Percentiles rank a stretch among this genome's conserved stretches.
Conservation (phyloP, 2,888 invertebrate genomes). For the Ctenicera cuprea region DNA sequence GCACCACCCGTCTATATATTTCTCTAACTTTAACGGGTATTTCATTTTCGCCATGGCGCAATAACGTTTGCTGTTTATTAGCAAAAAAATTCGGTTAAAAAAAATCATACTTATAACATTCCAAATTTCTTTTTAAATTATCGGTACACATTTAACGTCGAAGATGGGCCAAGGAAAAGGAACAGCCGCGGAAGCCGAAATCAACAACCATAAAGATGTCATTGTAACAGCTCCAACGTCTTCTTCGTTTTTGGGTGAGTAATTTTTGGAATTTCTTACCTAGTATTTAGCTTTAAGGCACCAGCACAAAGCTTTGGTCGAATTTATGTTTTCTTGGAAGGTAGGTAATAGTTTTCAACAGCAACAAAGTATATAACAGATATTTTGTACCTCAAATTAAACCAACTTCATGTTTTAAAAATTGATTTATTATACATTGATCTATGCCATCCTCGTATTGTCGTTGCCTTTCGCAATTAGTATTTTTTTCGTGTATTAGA, state of each 20-base stretch:
- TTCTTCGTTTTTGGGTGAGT: constrained; percentile 19
- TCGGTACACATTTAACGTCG: neutral
- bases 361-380: too few relatives aligned
- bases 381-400: too few relatives aligned
- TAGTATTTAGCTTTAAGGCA: neutral
- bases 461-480: too few relatives aligned
- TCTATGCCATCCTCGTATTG: too few relatives aligned
- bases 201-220: neutral
- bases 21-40: neutral
- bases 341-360: too few relatives aligned
- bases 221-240: neutral
- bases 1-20: too few relatives aligned
- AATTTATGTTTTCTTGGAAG: too few relatives aligned
- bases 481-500: too few relatives aligned
- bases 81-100: neutral
- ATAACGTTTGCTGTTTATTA: neutral
- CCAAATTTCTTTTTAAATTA: constrained; percentile 15
- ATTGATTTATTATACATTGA: too few relatives aligned
- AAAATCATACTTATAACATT: constrained; percentile 10
- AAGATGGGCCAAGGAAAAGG: constrained; percentile 43
- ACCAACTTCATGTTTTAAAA: too few relatives aligned
- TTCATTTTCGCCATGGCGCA: neutral
- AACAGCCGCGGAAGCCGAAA: constrained; percentile 30
- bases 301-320: too few relatives aligned
- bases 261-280: neutral